Evolutionary conservation across 2,888 invertebrate species (phyloP), one percentile per base, ranked within the genome.

Genomic region (Lumbricus terrestris): DNA sequence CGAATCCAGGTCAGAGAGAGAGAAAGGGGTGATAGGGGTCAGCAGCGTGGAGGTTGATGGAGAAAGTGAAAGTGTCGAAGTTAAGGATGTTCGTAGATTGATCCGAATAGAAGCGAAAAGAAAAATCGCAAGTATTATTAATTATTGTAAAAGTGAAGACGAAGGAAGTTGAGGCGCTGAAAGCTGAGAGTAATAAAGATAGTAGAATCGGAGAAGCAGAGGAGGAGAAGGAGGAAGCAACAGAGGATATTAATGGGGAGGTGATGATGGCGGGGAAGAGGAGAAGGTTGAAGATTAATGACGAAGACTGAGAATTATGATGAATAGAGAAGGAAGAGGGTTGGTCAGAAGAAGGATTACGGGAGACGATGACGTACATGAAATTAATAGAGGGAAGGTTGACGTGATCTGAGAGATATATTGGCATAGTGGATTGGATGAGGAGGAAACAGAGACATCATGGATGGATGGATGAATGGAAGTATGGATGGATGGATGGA

Each of bases 201-300:
- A 47, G 47, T 1, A 47, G 47, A 47, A 1, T 2, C 20, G 47
- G 23, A 23, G 47, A 1, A 47, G 47, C 20, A 23, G 23, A 2
- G 23, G 47, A 29, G 13, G 20, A 2, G 16, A 5, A 83, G 20
- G 2, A 15, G 16, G 18, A 18, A 3, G 4, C 2, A 83, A 15
- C 2, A 83, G 33, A 83, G 34, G 13, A 85, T 0, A 33, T 3
- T 33, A 35, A 47, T 69, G 69, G n/a, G n/a, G 69, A 29, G 69
- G 16, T 69, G 11, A 69, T 69, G n/a, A 69, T n/a, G 69, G n/a
- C n/a, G n/a, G n/a, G n/a, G 69, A 69, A 69, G n/a, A 69, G 69
- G 69, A 69, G 69, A 69, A 69, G 69, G 69, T 69, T n/a, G 69
- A n/a, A 69, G 69, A n/a, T 69, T 69, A 69, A 69, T n/a, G 69